Base-by-base conservation (phyloP, 2,797 vertebrate genomes). In the Acanthurus lineatus region DNA sequence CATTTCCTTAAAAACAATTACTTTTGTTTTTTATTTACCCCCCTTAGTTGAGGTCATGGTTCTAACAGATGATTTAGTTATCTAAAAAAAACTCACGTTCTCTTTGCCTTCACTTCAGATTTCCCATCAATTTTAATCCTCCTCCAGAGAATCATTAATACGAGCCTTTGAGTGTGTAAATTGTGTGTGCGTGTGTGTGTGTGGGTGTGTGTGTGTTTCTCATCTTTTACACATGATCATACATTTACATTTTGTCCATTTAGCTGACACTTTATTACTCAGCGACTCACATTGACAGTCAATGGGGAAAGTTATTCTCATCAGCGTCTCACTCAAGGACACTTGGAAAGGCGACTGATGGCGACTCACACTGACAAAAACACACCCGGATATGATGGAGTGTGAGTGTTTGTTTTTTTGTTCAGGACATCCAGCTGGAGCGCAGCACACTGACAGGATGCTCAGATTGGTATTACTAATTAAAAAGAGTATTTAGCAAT, bases 121-220 rank as follows among this genome's bases (percentile, higher is more conserved):
- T 69, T 9, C n/a, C 35, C 57, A 68, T 86, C 52, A 71, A 3
- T 69, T 47, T 35, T 5, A 73, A 74, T 52, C 7, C 16, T 4
- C 49, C 79, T 32, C 57, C 57, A 59, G 82, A 83, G 75, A 56
- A 48, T 57, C 69, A 69, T 86, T 81, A 59, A 32, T 25, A 60
- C 40, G 12, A 45, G 40, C 52, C 16, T 59, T 59, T 2, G 2
- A 48, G 44, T 52, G 57, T 61, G 22, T 42, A 6, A 22, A 42
- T 58, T 48, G 57, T 53, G 12, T 57, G 60, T 52, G 65, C 44
- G 25, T 3, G 25, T 25, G 25, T 25, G 25, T 2, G 32, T 40
- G 40, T 40, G 38, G 6, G 45, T 76, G 40, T 47, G 49, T 59
- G 35, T 48, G 28, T 61, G 48, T 65, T 20, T 74, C 42, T 72